Evolutionary conservation across 2,113 vertebrate species (phyloP).

Genomic region (Dromaius novaehollandiae): DNA sequence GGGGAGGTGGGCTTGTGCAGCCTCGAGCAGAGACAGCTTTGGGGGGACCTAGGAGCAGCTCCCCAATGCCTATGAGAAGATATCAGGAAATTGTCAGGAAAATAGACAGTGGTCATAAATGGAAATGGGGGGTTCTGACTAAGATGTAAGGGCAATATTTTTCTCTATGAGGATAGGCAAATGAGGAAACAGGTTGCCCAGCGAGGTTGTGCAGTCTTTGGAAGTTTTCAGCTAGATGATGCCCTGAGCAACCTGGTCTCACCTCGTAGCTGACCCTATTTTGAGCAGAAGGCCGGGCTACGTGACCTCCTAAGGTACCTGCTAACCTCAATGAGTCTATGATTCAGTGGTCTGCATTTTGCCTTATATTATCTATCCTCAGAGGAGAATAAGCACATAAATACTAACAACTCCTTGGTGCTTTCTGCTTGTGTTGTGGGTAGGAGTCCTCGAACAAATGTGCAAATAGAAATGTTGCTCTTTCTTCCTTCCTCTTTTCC

Average conservation of each 20-base stretch:
- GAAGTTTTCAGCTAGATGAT: not conserved
- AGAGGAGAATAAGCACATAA: not conserved
- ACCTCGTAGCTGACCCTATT: not conserved
- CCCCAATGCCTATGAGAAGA: fast-evolving
- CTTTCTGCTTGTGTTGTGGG: not conserved
- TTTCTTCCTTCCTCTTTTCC: not conserved
- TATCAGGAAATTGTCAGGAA: not conserved
- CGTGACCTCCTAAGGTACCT: not conserved
- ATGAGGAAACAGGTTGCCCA: not conserved
- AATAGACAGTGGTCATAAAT: not conserved
- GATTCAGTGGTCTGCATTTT: not conserved
- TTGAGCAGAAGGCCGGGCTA: not conserved
- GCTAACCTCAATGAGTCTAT: not conserved
- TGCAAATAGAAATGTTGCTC: not conserved
- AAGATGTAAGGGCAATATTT: not conserved
- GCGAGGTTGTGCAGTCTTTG: not conserved
- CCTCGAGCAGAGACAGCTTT: not conserved
- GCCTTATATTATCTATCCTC: not conserved
- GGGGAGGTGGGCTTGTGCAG: not conserved
- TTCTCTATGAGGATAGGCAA: not conserved
- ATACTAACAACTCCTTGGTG: not conserved
- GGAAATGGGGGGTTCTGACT: not conserved
- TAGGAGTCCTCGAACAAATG: not conserved
- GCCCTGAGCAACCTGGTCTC: not conserved
- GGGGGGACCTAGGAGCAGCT: fast-evolving